These are phyloP conservation scores for Cryptophagus acutangulus DNA, from an alignment of 2,888 invertebrate species.

Conservation along the genomic window DNA sequence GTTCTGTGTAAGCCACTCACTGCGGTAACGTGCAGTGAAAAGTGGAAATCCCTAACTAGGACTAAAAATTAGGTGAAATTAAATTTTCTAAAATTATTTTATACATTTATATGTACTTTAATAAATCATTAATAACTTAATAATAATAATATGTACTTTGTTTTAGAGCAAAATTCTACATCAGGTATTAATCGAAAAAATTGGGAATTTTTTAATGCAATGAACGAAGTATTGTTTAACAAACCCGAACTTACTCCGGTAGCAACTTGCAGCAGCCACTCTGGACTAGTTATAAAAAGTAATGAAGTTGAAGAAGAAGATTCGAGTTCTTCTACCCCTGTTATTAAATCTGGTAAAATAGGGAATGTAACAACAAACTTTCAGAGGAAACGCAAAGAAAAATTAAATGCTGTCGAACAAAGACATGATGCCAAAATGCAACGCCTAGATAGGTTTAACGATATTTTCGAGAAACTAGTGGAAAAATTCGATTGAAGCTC, in stretches of 20 bases:
- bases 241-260: not conserved
- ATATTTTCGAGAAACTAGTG: not conserved
- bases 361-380: too few species aligned
- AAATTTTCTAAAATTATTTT: not conserved
- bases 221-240: not conserved
- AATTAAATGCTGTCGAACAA: not conserved
- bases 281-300: not conserved
- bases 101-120: not conserved
- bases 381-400: not conserved
- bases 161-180: not conserved
- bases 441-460: slow-evolving; percentile 2
- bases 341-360: too few species aligned
- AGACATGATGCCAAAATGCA: not conserved
- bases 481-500: not conserved
- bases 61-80: slow-evolving; percentile 1
- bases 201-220: not conserved
- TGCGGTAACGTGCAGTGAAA: slow-evolving; percentile 1
- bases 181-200: not conserved
- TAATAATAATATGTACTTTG: too few species aligned
- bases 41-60: slow-evolving; percentile 1
- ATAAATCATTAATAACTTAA: too few species aligned
- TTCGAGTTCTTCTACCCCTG: too few species aligned
- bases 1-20: not conserved
- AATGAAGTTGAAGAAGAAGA: too few species aligned
- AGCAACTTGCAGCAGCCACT: not conserved